These are phyloP conservation scores for Pseudocheirus occidentalis DNA, from an alignment of 2,797 vertebrate species.

Conservation along the genomic window DNA sequence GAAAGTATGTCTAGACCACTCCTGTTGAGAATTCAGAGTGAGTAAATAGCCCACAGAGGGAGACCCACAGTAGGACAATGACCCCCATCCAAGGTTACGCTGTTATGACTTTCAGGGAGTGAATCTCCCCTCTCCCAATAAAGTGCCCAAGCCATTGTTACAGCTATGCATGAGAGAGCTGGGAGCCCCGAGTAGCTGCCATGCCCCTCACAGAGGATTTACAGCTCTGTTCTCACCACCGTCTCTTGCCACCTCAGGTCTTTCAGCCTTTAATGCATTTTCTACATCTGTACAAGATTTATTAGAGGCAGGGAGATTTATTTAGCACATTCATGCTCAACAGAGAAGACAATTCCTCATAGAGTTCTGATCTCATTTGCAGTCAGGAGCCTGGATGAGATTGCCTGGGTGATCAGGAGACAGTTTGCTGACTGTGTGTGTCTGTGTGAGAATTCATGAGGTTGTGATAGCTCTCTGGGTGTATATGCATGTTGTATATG, in stretches of 20 bases:
- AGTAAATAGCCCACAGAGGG: background rate
- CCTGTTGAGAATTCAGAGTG: background rate
- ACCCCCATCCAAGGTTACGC: background rate
- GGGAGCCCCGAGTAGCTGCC: background rate
- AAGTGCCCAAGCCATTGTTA: background rate
- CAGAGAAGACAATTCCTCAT: conserved; percentile 61
- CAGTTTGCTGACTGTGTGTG: background rate
- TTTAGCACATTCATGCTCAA: conserved; percentile 57
- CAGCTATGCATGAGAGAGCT: background rate
- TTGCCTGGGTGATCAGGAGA: conserved; percentile 8
- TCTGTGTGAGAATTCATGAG: accelerated
- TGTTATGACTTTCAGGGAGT: conserved; percentile 16
- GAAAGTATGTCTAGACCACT: background rate
- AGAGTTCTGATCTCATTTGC: conserved; percentile 62
- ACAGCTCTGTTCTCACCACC: background rate
- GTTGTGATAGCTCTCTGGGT: accelerated
- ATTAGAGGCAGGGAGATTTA: conserved; percentile 60
- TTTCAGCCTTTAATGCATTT: conserved; percentile 51
- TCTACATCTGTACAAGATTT: conserved; percentile 64
- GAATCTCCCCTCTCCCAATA: accelerated
- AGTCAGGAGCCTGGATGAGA: background rate
- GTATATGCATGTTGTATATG: background rate
- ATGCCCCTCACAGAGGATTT: background rate
- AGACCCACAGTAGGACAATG: background rate
- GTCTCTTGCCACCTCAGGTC: conserved; percentile 32